These are phyloP conservation scores for Papilio polyxenes DNA, from an alignment of 1,140 invertebrate species.

Conservation along the genomic window DNA sequence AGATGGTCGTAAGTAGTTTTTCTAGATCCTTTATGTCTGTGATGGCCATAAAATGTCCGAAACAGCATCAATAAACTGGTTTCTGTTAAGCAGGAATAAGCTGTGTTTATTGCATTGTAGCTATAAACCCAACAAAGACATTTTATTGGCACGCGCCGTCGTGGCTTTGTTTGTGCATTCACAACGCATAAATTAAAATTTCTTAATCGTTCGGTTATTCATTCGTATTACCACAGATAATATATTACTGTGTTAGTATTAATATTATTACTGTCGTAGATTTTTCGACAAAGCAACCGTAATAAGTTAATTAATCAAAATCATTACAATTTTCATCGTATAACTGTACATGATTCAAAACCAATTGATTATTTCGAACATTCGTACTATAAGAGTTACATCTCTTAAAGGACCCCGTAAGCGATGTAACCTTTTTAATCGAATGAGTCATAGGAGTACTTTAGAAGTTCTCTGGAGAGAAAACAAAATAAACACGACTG, in stretches of 20 bases:
- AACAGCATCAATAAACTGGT: constrained; percentile 9
- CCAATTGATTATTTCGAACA: too few species aligned
- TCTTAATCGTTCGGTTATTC: background rate
- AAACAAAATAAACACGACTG: too few species aligned
- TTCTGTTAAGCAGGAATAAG: constrained; percentile 10
- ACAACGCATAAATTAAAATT: constrained; percentile 7
- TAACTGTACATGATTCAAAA: too few species aligned
- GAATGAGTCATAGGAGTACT: too few species aligned
- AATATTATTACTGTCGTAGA: background rate
- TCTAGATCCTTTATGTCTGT: background rate
- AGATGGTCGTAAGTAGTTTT: background rate
- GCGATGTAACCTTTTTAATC: too few species aligned
- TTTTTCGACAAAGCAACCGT: too few species aligned
- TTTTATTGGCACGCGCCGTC: background rate
- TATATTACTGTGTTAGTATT: too few species aligned
- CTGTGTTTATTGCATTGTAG: background rate
- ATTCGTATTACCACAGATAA: background rate
- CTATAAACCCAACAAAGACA: background rate
- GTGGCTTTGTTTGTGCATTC: constrained; percentile 13
- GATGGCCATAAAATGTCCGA: constrained; percentile 13
- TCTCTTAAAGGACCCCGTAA: too few species aligned
- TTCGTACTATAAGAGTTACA: too few species aligned
- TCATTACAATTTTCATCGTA: too few species aligned
- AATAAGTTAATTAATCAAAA: too few species aligned
- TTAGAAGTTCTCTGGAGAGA: too few species aligned